Evolutionary conservation across 53 echinoderm and acorn worm species (phyloP).

Genomic region (Henricia sp.): DNA sequence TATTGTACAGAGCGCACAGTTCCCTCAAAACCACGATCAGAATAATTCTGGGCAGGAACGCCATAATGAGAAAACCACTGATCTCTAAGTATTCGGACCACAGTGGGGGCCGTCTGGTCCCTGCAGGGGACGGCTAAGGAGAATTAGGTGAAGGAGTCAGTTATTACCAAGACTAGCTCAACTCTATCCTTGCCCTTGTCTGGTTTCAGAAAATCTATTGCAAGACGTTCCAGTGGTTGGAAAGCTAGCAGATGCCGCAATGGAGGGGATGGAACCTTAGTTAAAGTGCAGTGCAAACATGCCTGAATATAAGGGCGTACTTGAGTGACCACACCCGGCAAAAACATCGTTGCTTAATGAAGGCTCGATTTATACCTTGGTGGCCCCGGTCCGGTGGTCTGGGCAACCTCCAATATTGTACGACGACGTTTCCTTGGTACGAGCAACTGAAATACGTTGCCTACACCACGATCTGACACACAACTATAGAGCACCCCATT

Average conservation of each 20-base stretch:
- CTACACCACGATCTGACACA: constrained; percentile 8
- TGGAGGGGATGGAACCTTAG: constrained; percentile 18
- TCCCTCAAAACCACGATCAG: constrained; percentile 62
- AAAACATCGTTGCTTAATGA: constrained; percentile 11
- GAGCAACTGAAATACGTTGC: constrained; percentile 9
- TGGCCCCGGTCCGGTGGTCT: constrained; percentile 34
- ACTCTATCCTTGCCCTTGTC: constrained; percentile 1
- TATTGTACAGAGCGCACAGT: constrained; percentile 30
- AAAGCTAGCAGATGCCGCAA: constrained; percentile 39
- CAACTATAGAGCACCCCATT: constrained; percentile 45
- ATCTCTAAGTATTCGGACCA: constrained; percentile 38
- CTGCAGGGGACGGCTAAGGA: constrained; percentile 15
- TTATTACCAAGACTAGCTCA: constrained; percentile 34
- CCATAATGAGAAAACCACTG: constrained; percentile 48
- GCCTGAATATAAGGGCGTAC: constrained; percentile 14
- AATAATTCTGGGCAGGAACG: constrained; percentile 48
- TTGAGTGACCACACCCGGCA: constrained; percentile 15
- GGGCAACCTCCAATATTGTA: constrained; percentile 1
- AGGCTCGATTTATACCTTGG: not conserved
- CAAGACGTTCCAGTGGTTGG: constrained; percentile 27
- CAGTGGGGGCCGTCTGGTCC: constrained; percentile 34
- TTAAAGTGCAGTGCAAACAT: constrained; percentile 20
- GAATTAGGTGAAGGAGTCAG: constrained; percentile 32
- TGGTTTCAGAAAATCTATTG: constrained; percentile 37
- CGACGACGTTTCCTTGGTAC: constrained; percentile 14